Evolutionary conservation across 2,113 vertebrate species (phyloP), one percentile per base, ranked within the genome.

Genomic region (Calyptommatus sinebrachiatus): DNA sequence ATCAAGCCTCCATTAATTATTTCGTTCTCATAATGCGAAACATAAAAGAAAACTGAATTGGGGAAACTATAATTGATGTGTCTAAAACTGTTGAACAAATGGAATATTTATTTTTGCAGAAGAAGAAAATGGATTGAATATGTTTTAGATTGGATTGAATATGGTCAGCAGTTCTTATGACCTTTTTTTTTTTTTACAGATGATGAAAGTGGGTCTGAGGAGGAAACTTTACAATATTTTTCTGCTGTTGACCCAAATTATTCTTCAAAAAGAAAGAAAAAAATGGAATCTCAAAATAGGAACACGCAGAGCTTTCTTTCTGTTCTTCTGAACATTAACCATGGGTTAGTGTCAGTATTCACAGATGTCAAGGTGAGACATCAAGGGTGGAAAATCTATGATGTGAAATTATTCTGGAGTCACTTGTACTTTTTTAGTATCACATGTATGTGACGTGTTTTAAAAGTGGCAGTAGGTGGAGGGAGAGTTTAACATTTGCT

Each of bases 171-270:
- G 0, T 53, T 5, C 60, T 31, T 22, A 6, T 22, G 11, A 72
- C 81, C 78, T 14, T 75, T 46, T 20, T 87, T 81, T 78, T 91
- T 18, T 90, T 57, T 88, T 1, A 18, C 87, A 99, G 98, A 99
- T 84, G 98, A 99, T n/a, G 97, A 97, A 73, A 99, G 98, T 83
- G 97, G 97, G 28, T 99, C 98, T 46, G 98, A 99, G 77, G 98
- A 99, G 73, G 98, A 99, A 87, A 96, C 94, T 63, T 78, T 97
- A 80, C 96, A 96, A 31, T 98, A 97, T 84, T 97, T 96, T 90
- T 95, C 94, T 12, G 89, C 96, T 45, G 90, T 95, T 69, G 98
- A 99, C 84, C 88, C 95, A 24, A 96, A 95, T 89, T 95, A 95
- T 84, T 94, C 96, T 67, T 96, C 95, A 29, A 96, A 96, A 14